Evolutionary conservation across 2,113 vertebrate species (phyloP).

Genomic region (Clupea harengus): DNA sequence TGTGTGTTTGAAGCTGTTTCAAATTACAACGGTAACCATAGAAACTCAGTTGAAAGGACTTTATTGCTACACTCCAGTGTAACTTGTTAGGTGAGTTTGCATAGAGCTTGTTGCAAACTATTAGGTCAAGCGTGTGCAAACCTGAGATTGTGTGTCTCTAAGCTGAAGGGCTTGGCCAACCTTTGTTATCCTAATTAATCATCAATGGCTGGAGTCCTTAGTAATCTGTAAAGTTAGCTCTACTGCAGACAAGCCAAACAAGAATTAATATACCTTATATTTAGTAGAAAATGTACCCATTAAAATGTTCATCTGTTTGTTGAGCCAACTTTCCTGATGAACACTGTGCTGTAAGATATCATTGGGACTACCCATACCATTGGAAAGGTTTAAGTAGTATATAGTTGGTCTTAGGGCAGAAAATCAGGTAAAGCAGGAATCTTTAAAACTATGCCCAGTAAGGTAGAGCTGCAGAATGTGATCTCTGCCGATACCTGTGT

Average conservation of each 20-base stretch:
- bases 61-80: conserved; percentile 36
- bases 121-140: conserved; percentile 33
- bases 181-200: conserved; percentile 8
- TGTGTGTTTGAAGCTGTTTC: conserved; percentile 49
- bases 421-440: conserved; percentile 39
- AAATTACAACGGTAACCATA: conserved; percentile 59
- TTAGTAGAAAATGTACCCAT: background rate
- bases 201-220: background rate
- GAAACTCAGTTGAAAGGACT: conserved; percentile 53
- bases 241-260: background rate
- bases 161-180: background rate
- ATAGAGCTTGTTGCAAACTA: conserved; percentile 37
- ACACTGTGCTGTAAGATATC: no score
- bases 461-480: background rate
- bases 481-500: background rate
- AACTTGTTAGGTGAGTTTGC: conserved; percentile 68
- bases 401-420: background rate
- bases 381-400: background rate
- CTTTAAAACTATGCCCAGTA: background rate
- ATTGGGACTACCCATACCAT: background rate
- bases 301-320: no score
- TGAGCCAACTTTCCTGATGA: background rate
- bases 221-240: background rate
- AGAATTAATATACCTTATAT: background rate
- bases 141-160: conserved; percentile 28